phyloP scores from a whole-genome alignment of 92 coral and sea anemone genomes.

The Porites lobata region DNA sequence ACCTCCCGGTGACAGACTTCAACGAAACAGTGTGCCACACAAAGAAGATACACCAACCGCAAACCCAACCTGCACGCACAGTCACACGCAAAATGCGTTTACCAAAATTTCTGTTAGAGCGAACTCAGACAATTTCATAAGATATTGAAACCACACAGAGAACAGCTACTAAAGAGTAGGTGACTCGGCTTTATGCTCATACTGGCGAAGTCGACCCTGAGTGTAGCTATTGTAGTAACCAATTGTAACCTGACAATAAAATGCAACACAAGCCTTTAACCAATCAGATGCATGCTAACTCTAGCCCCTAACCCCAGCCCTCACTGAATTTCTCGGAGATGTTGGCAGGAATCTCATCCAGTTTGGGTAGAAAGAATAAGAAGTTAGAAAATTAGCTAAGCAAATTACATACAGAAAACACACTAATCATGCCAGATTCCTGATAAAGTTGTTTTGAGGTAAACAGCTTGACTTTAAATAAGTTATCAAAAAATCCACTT shows the following conservation, averaged over 20 bases:
- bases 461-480: background rate
- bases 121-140: background rate
- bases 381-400: too few relatives aligned
- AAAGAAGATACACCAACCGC: constrained; percentile 9
- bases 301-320: too few relatives aligned
- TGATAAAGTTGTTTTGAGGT: background rate
- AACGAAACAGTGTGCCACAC: background rate
- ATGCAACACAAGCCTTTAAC: too few relatives aligned
- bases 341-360: too few relatives aligned
- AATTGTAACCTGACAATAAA: too few relatives aligned
- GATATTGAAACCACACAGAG: background rate
- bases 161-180: too few relatives aligned
- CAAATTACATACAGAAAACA: background rate
- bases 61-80: background rate
- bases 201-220: too few relatives aligned
- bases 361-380: too few relatives aligned
- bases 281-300: too few relatives aligned
- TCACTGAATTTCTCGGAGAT: too few relatives aligned
- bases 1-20: background rate
- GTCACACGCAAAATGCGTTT: background rate
- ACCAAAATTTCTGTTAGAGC: background rate
- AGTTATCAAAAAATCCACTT: background rate
- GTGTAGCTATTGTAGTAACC: too few relatives aligned
- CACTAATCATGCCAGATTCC: background rate
- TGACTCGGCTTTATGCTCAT: too few relatives aligned